Conservation (phyloP, 1,140 invertebrate species). For the Drosophila repleta region DNA sequence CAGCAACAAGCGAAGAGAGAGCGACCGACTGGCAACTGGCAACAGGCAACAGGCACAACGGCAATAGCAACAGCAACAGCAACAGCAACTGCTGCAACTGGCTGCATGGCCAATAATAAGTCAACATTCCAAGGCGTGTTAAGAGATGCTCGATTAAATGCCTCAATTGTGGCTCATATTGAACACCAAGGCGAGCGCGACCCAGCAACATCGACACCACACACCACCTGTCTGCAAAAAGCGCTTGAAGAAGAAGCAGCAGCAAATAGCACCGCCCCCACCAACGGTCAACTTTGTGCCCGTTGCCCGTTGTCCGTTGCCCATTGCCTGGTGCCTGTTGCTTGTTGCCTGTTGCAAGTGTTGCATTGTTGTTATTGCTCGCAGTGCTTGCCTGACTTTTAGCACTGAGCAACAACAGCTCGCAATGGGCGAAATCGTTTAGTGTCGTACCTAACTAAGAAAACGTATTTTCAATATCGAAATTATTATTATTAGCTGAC, state of each 20-base stretch:
- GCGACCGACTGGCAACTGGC: slow-evolving; percentile 13
- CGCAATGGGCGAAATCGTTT: slow-evolving; percentile 80
- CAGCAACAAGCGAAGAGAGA: slow-evolving; percentile 14
- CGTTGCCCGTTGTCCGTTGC: slow-evolving; percentile 29
- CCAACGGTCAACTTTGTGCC: slow-evolving; percentile 69
- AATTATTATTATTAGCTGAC: slow-evolving; percentile 83
- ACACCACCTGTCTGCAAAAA: slow-evolving; percentile 76
- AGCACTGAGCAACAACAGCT: slow-evolving; percentile 55
- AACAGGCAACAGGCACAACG: slow-evolving; percentile 23
- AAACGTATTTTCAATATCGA: slow-evolving; percentile 83
- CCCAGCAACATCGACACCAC: slow-evolving; percentile 77
- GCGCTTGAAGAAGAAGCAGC: slow-evolving; percentile 40
- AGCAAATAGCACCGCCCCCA: slow-evolving; percentile 78
- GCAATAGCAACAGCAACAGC: slow-evolving; percentile 31
- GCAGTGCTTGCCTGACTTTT: slow-evolving; percentile 72
- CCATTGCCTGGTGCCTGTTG: slow-evolving; percentile 25
- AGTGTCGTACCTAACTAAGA: slow-evolving; percentile 81
- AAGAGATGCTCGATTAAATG: slow-evolving; percentile 83
- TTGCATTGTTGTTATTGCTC: slow-evolving; percentile 32
- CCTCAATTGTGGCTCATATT: slow-evolving; percentile 82
- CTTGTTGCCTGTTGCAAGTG: slow-evolving; percentile 38
- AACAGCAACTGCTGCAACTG: slow-evolving; percentile 41
- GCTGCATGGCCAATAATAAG: slow-evolving; percentile 78
- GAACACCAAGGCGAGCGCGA: slow-evolving; percentile 69
- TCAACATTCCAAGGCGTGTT: slow-evolving; percentile 82